phyloP scores from a whole-genome alignment of 2,888 invertebrate genomes.

The Torymus texanus region DNA sequence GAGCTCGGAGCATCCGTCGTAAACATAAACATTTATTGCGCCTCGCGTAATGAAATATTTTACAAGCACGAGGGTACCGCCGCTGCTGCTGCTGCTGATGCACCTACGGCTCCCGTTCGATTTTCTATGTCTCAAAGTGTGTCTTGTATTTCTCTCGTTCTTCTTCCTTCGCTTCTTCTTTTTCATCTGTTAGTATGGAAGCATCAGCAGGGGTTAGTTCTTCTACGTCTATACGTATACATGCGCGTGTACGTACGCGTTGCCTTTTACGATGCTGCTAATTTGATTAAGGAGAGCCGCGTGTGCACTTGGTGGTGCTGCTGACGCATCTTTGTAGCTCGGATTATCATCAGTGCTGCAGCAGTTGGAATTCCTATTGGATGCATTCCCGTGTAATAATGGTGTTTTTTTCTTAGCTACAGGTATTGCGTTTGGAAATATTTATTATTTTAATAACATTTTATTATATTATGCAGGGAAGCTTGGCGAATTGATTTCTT shows the following conservation, averaged over 20 bases:
- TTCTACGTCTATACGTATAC: too few species aligned
- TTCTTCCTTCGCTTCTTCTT: background rate
- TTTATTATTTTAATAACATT: too few species aligned
- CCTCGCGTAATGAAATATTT: slow-evolving; percentile 64
- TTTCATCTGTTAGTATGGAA: background rate
- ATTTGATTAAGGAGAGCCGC: slow-evolving; percentile 57
- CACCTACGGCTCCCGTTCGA: slow-evolving; percentile 46
- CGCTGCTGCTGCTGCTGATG: slow-evolving; percentile 5
- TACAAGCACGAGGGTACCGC: slow-evolving; percentile 56
- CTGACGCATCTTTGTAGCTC: slow-evolving; percentile 5
- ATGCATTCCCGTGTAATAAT: background rate
- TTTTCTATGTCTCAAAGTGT: slow-evolving; percentile 52
- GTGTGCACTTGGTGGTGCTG: too few species aligned
- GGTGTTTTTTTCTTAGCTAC: background rate
- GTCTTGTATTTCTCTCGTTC: slow-evolving; percentile 32
- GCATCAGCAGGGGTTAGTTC: too few species aligned
- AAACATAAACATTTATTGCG: slow-evolving; percentile 65
- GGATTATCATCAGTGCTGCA: slow-evolving; percentile 13
- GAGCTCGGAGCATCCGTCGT: slow-evolving; percentile 35
- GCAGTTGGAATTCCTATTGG: slow-evolving; percentile 9
- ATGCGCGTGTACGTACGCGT: background rate
- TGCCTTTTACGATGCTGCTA: slow-evolving; percentile 58
- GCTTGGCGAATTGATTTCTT: too few species aligned
- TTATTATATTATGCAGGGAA: too few species aligned
- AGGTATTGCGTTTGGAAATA: background rate